Conservation (phyloP, 2,888 invertebrate genomes). For the Nomada fucata region DNA sequence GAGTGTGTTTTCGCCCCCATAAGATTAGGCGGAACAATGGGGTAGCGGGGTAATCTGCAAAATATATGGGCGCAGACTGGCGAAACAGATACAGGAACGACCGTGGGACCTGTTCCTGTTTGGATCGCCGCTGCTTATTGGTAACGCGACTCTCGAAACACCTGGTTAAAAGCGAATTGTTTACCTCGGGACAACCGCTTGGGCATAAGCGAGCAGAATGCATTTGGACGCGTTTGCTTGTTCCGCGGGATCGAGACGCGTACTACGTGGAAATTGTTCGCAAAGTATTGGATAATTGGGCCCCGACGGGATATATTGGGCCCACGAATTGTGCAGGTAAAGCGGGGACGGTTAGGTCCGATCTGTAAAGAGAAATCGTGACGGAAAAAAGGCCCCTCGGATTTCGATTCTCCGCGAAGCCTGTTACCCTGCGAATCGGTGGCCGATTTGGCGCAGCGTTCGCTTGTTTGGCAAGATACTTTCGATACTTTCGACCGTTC, state of each 20-base stretch:
- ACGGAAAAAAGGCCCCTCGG: slow-evolving; percentile 3
- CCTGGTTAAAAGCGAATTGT: slow-evolving; percentile 40
- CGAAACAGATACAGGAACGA: background rate
- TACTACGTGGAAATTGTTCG: background rate
- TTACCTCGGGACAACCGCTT: slow-evolving; percentile 29
- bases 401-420: slow-evolving; percentile 32
- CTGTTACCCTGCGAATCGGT: slow-evolving; percentile 28
- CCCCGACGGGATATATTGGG: background rate
- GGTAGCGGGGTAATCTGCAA: slow-evolving; percentile 10
- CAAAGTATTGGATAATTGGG: slow-evolving; percentile 17
- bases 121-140: slow-evolving; percentile 40
- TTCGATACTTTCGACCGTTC: background rate
- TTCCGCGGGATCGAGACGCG: slow-evolving; percentile 13
- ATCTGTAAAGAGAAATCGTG: slow-evolving; percentile 24
- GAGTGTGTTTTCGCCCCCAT: slow-evolving; percentile 18
- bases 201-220: slow-evolving; percentile 10
- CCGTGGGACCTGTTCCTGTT: slow-evolving; percentile 40
- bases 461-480: slow-evolving; percentile 23
- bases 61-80: slow-evolving; percentile 6
- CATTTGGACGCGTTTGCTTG: background rate
- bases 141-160: slow-evolving; percentile 38
- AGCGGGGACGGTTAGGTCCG: slow-evolving; percentile 17
- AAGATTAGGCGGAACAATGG: slow-evolving; percentile 48
- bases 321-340: slow-evolving; percentile 30
- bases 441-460: slow-evolving; percentile 8